A percentile compares a stretch with the other conserved stretches of the same genome.
Evolutionary conservation across 2,797 vertebrate species (phyloP).

Genomic region (Hemibagrus guttatus): DNA sequence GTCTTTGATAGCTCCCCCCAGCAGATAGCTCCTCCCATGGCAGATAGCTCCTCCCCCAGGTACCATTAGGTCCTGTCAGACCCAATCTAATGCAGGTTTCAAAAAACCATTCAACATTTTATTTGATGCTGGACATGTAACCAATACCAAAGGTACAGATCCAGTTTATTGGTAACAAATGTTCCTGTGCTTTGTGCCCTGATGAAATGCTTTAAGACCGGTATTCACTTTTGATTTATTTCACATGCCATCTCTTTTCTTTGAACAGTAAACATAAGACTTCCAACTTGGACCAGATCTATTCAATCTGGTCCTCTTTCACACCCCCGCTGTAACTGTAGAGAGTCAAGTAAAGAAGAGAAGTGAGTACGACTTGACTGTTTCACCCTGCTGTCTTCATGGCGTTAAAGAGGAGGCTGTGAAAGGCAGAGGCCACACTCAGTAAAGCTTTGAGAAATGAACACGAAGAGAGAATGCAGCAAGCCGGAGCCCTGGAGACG

Average conservation of each 20-base stretch:
- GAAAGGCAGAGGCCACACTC: constrained; percentile 31
- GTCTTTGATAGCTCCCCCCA: neutral
- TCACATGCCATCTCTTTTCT: neutral
- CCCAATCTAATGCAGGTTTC: neutral
- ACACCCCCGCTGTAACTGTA: neutral
- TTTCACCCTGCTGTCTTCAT: constrained; percentile 14
- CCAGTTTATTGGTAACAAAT: neutral
- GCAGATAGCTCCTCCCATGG: neutral
- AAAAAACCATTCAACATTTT: neutral
- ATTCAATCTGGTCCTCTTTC: constrained; percentile 12
- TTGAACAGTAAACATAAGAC: neutral
- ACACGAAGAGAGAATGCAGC: constrained; percentile 35
- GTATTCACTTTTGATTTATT: neutral
- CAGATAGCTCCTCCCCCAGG: neutral
- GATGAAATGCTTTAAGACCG: neutral
- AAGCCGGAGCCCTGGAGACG: constrained; percentile 12
- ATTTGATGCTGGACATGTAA: neutral
- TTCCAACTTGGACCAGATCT: neutral
- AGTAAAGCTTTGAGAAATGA: constrained; percentile 27
- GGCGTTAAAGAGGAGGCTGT: neutral
- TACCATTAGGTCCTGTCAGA: neutral
- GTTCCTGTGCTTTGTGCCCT: neutral
- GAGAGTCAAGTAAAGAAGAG: neutral
- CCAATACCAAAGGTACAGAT: neutral
- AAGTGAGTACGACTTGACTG: neutral